Evolutionary conservation across 2,888 invertebrate genomes (phyloP), one percentile per base, ranked within the genome.

Genomic region (Spilosoma lubricipeda): DNA sequence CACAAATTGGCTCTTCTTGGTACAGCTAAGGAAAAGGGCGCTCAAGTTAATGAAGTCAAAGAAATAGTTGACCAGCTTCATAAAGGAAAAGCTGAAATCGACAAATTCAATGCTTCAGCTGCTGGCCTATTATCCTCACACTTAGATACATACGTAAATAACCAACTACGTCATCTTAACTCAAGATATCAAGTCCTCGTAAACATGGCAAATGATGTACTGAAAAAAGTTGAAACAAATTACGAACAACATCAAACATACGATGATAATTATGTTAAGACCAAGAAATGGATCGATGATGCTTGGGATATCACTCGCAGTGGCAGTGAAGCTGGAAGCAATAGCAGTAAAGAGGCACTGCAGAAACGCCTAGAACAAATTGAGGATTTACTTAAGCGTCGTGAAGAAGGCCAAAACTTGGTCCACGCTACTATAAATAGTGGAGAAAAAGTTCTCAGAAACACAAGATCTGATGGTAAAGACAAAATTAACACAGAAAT

Each of bases 161-260:
- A 98, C 89, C 98, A 99, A 90, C 91, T 99, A 71, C 97, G 98
- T 79, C 98, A 98, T 87, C 94, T 99, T 27, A 98, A 98, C 90
- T 98, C 98, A 0, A 97, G 98, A 85, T 98, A 98, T 86, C 98
- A 99, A 96, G 98, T 98, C 0, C 97, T 98, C 88, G 96, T 98
- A 0, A 99, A 98, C 90, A 96, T 98, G 89, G 98, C 98, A 0
- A 98, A 98, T 89, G 99, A 99, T 92, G 98, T 99, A 0, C 92
- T 98, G 3, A 98, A 98, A 87, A 99, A 99, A 93, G 98, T 99
- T 0, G 98, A 99, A 93, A 98, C 98, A 0, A 99, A 98, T 88
- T 96, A 97, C 72, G 98, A 98, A 82, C 98, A 98, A 87, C 99
- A 99, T 89, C 96, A 97, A 82, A 97, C 97, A 80, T 99, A 98